phyloP scores from a whole-genome alignment of 2,113 vertebrate species.

The Cinclus mexicanus region DNA sequence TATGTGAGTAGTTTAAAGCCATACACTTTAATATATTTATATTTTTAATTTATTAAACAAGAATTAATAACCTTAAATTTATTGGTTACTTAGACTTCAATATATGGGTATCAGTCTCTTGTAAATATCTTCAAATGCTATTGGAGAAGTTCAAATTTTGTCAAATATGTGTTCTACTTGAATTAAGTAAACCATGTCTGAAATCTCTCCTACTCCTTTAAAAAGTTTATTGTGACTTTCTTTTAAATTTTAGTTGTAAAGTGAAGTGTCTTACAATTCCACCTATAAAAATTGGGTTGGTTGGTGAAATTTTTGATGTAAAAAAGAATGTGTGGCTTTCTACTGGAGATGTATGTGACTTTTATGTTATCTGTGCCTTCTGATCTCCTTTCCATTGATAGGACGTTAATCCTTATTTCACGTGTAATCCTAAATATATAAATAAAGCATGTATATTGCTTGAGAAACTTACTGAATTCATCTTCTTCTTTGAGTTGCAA shows the following conservation, averaged over 20 bases:
- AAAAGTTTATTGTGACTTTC: neutral
- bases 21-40: neutral
- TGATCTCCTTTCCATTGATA: neutral
- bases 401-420: conserved; percentile 35
- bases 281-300: neutral
- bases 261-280: neutral
- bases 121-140: neutral
- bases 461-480: neutral
- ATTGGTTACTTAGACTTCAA: neutral
- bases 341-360: neutral
- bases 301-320: neutral
- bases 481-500: neutral
- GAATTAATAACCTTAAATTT: neutral
- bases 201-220: neutral
- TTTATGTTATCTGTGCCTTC: neutral
- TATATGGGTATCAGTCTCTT: neutral
- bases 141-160: neutral
- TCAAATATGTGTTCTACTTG: neutral
- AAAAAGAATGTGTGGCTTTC: neutral
- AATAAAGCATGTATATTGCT: neutral
- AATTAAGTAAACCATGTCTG: neutral
- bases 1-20: neutral
- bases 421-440: conserved; percentile 7
- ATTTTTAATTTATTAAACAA: neutral
- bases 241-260: neutral